phyloP scores from a whole-genome alignment of 2,797 vertebrate genomes.

The Oreonectes daqikongensis region DNA sequence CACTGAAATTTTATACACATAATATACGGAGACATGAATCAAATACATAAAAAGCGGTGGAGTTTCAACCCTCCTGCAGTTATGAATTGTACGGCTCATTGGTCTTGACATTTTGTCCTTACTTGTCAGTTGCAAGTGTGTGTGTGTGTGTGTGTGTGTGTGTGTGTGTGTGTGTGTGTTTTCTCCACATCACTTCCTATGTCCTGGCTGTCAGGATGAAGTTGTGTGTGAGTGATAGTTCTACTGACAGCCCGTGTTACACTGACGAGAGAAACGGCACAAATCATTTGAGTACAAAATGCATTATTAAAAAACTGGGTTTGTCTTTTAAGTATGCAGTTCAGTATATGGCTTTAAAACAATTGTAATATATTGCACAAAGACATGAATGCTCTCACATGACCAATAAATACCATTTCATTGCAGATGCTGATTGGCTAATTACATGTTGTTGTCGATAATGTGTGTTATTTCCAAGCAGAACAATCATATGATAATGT shows the following conservation, averaged over 20 bases:
- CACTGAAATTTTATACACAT: neutral
- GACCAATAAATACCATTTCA: neutral
- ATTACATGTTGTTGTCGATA: neutral
- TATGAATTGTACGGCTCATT: constrained; percentile 6
- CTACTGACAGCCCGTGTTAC: constrained; percentile 18
- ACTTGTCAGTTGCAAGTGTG: constrained; percentile 25
- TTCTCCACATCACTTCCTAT: constrained; percentile 21
- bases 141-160: constrained; percentile 15
- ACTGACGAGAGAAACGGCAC: constrained; percentile 8
- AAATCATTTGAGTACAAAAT: constrained; percentile 12
- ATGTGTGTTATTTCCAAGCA: no score
- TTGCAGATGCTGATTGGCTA: no score
- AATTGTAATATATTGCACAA: neutral
- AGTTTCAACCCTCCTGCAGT: constrained; percentile 17
- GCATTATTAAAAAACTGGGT: neutral
- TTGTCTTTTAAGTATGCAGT: neutral
- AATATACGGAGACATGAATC: no score
- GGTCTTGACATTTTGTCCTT: constrained; percentile 42
- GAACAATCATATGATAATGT: no score
- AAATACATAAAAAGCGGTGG: constrained; percentile 15
- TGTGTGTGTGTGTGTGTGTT: neutral
- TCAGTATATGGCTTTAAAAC: neutral
- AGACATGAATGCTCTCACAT: constrained; percentile 2
- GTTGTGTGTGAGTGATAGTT: constrained; percentile 24
- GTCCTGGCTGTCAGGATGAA: constrained; percentile 21